phyloP scores from a whole-genome alignment of 1,140 invertebrate species.

The Odontomachus brunneus region DNA sequence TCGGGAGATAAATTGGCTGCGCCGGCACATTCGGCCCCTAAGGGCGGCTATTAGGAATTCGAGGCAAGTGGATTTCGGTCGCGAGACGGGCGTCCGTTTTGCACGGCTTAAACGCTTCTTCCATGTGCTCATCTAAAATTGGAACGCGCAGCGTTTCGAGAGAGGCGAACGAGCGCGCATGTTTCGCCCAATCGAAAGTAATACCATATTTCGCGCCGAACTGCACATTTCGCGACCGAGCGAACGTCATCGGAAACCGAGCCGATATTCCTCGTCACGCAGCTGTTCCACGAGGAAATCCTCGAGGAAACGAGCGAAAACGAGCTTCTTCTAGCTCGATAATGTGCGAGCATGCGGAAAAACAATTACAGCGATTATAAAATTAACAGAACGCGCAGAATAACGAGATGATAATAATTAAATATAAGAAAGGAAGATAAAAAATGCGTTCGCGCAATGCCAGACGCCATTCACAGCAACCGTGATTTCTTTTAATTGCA shows the following conservation, averaged over 20 bases:
- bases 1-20: conserved; percentile 31
- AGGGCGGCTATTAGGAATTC: conserved; percentile 43
- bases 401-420: too few relatives aligned
- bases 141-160: conserved; percentile 32
- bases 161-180: conserved; percentile 6
- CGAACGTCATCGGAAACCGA: conserved; percentile 11
- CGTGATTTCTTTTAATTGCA: too few relatives aligned
- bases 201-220: not conserved
- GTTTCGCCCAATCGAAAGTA: conserved; percentile 38
- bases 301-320: conserved; percentile 7
- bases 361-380: too few relatives aligned
- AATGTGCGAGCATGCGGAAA: too few relatives aligned
- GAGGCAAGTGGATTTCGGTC: conserved; percentile 27
- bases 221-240: conserved; percentile 20
- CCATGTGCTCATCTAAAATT: conserved; percentile 45
- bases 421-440: too few relatives aligned
- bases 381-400: too few relatives aligned
- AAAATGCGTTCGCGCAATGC: too few relatives aligned
- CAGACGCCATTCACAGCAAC: too few relatives aligned
- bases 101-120: conserved; percentile 30
- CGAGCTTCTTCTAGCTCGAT: not conserved
- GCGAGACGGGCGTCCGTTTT: conserved; percentile 27
- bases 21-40: conserved; percentile 1
- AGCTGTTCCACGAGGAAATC: not conserved
- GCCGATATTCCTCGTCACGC: not conserved